Evolutionary conservation across 1,140 invertebrate genomes (phyloP).

Genomic region (Meloidogyne exigua): DNA sequence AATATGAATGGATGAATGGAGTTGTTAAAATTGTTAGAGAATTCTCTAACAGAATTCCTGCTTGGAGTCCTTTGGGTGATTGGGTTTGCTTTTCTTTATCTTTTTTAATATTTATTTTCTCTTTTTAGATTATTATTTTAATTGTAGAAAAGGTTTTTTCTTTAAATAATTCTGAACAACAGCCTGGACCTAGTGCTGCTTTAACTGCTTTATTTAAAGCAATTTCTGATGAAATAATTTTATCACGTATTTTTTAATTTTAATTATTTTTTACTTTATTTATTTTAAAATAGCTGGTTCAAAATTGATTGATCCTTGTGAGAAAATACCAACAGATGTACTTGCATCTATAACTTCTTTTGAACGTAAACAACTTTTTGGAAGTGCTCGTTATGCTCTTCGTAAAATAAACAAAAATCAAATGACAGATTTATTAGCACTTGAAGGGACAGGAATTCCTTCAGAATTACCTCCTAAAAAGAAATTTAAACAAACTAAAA

Average conservation of each 20-base stretch:
- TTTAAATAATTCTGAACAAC: not conserved
- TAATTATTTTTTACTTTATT: not conserved
- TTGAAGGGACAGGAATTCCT: not conserved
- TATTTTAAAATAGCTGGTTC: not conserved
- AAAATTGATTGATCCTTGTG: constrained; percentile 14
- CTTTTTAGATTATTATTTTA: constrained; percentile 12
- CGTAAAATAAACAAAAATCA: not conserved
- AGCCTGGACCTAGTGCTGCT: not conserved
- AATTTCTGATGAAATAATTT: constrained; percentile 6
- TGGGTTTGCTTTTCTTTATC: constrained; percentile 1
- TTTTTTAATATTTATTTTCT: not conserved
- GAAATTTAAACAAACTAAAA: not conserved
- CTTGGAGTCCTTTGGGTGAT: constrained; percentile 15
- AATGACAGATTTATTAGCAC: constrained; percentile 12
- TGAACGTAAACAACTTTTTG: not conserved
- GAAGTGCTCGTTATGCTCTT: constrained; percentile 19
- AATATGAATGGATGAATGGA: constrained; percentile 1
- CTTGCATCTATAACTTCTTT: not conserved
- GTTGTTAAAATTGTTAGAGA: constrained; percentile 22
- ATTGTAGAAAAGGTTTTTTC: constrained; percentile 13
- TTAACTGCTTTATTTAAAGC: constrained; percentile 5
- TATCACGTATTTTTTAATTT: constrained; percentile 3
- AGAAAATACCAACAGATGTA: constrained; percentile 23
- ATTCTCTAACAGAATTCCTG: constrained; percentile 3
- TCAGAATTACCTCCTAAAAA: not conserved